These are phyloP conservation scores for Homarus americanus DNA, from an alignment of 1,140 invertebrate species.

Conservation along the genomic window DNA sequence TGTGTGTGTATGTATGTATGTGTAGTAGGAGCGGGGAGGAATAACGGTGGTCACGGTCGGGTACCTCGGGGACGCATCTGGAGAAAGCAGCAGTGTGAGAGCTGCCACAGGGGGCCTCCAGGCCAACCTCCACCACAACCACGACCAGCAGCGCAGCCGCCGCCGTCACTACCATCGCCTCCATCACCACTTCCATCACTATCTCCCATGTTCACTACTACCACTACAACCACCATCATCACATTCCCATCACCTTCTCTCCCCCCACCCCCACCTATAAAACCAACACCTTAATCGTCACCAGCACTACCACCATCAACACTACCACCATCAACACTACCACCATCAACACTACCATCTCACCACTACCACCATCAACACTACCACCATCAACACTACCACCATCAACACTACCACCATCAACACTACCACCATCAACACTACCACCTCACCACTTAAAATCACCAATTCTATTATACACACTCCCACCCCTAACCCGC, in stretches of 20 bases:
- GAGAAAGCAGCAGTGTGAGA: constrained; percentile 47
- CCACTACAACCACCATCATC: background rate
- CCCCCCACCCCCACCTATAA: background rate
- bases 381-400: background rate
- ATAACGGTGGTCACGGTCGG: constrained; percentile 57
- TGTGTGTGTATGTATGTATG: background rate
- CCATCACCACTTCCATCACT: background rate
- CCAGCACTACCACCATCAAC: background rate
- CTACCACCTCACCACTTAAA: too few relatives aligned
- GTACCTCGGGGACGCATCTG: constrained; percentile 35
- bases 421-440: too few relatives aligned
- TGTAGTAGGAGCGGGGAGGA: background rate
- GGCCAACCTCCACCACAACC: background rate
- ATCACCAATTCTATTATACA: background rate
- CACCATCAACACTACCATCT: background rate
- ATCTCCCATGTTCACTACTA: background rate
- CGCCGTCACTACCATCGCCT: background rate
- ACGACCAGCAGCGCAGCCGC: background rate
- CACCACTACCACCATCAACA: background rate
- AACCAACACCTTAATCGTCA: background rate
- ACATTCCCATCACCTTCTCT: background rate
- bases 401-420: background rate
- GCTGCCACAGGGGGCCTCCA: constrained; percentile 10
- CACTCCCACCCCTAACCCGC: too few relatives aligned
- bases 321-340: background rate